These are phyloP conservation scores for Bombus sibiricus DNA, from an alignment of 1,140 invertebrate genomes.

Conservation along the genomic window DNA sequence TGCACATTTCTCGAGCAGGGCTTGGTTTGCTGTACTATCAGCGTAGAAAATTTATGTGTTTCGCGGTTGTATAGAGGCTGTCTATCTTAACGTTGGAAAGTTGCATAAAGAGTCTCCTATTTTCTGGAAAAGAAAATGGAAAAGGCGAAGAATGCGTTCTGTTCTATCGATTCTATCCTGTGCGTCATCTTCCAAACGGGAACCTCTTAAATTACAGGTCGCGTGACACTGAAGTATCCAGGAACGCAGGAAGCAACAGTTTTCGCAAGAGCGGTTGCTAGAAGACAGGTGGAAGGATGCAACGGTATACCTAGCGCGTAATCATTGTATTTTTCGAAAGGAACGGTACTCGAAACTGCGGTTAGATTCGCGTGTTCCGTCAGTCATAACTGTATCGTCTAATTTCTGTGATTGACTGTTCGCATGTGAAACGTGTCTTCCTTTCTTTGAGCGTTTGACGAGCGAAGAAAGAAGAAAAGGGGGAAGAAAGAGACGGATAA, in stretches of 20 bases:
- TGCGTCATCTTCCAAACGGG: neutral
- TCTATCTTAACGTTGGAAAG: too few relatives aligned
- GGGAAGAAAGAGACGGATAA: neutral
- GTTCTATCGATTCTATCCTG: neutral
- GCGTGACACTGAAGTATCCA: neutral
- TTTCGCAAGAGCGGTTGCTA: neutral
- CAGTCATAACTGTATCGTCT: conserved; percentile 25
- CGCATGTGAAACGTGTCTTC: neutral
- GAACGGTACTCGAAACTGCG: neutral
- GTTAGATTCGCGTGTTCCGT: too few relatives aligned
- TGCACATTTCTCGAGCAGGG: neutral
- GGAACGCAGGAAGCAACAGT: neutral
- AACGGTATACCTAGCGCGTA: neutral
- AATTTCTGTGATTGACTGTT: conserved; percentile 5
- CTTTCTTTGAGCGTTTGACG: too few relatives aligned
- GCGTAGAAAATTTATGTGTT: neutral
- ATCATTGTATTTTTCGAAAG: conserved; percentile 9
- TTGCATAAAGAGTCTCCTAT: too few relatives aligned
- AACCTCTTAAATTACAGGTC: neutral
- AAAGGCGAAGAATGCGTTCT: neutral
- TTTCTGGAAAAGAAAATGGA: neutral
- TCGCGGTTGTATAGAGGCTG: too few relatives aligned
- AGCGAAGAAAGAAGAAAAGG: neutral
- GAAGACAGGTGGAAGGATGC: neutral
- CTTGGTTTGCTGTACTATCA: neutral